Conservation (phyloP, 2,888 invertebrate species). For the Drosophila testacea region DNA sequence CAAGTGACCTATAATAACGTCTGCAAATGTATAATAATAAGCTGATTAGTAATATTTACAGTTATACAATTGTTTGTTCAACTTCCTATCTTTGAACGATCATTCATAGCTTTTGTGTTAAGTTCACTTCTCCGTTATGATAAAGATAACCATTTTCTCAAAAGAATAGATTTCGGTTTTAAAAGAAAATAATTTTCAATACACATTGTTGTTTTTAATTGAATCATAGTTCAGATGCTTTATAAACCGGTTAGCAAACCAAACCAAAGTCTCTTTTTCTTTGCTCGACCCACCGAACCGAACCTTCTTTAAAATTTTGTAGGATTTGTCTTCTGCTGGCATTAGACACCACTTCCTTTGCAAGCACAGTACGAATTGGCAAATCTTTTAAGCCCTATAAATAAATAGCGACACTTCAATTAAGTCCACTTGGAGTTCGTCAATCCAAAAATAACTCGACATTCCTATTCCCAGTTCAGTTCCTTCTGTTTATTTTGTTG, state of each 20-base stretch:
- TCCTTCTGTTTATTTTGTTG: constrained; percentile 50
- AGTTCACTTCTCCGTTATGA: not conserved
- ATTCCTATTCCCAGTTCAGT: constrained; percentile 24
- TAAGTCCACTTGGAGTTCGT: constrained; percentile 57
- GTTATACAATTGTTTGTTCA: not conserved
- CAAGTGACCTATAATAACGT: not conserved
- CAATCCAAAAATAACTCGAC: constrained; percentile 61
- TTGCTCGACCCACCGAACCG: too few species aligned
- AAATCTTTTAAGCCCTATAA: constrained; percentile 22
- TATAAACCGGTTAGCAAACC: too few species aligned
- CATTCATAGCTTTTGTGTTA: not conserved
- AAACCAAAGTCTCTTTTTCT: too few species aligned
- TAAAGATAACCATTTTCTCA: too few species aligned
- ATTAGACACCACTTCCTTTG: constrained; percentile 6
- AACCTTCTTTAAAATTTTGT: not conserved
- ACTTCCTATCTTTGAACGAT: not conserved
- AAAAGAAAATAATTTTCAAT: too few species aligned
- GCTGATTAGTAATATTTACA: not conserved
- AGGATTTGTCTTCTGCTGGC: not conserved
- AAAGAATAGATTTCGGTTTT: too few species aligned
- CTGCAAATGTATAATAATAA: not conserved
- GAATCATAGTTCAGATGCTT: too few species aligned
- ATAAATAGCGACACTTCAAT: constrained; percentile 59
- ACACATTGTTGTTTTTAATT: too few species aligned
- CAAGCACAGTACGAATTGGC: constrained; percentile 1